A percentile compares a stretch with the other conserved stretches of the same genome.
Conservation (phyloP, 1,140 invertebrate species). For the Diabrotica virgifera region DNA sequence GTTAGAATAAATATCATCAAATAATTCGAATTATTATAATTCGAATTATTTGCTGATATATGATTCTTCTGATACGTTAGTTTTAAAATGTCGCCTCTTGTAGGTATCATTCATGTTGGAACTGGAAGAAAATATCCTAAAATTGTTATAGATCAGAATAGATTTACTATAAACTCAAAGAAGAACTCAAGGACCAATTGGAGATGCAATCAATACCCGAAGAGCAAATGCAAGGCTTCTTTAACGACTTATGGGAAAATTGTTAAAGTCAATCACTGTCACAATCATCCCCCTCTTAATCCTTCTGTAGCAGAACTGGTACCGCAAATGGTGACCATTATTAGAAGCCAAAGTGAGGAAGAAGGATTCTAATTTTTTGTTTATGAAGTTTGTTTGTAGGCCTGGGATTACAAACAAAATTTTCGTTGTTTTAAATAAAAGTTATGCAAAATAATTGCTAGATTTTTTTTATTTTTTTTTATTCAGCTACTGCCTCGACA, state of each 20-base stretch:
- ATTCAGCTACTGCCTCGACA: too few species aligned
- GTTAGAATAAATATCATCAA: too few species aligned
- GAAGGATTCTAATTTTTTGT: neutral
- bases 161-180: conserved; percentile 29
- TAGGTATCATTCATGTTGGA: conserved; percentile 33
- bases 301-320: neutral
- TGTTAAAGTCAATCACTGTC: conserved; percentile 25
- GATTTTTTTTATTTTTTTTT: too few species aligned
- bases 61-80: too few species aligned
- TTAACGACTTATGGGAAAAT: conserved; percentile 28
- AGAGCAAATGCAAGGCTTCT: conserved; percentile 31
- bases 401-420: too few species aligned
- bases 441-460: too few species aligned
- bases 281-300: conserved; percentile 30
- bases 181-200: conserved; percentile 25
- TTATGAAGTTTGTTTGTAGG: neutral
- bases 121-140: conserved; percentile 30
- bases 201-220: conserved; percentile 31
- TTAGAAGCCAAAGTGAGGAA: conserved; percentile 4
- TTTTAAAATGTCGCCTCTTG: neutral
- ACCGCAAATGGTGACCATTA: conserved; percentile 17
- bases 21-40: too few species aligned
- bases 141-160: conserved; percentile 28
- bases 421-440: too few species aligned
- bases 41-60: too few species aligned